Percentiles rank a stretch among this genome's conserved stretches.
phyloP scores from a whole-genome alignment of 2,888 invertebrate species.

The Vandiemenella viatica region DNA sequence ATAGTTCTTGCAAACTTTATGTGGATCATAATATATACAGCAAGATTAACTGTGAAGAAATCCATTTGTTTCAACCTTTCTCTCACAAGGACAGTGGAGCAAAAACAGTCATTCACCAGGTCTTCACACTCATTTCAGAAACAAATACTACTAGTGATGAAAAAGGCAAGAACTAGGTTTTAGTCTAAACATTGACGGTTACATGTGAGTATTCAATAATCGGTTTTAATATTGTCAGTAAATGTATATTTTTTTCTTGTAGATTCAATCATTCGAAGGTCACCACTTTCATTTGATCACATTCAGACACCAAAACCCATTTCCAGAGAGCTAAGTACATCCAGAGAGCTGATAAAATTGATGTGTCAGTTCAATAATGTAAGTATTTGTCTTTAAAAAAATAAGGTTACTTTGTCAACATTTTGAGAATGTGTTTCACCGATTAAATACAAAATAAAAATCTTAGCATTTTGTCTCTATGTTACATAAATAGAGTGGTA shows the following conservation, averaged over 20 bases:
- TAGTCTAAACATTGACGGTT: no score
- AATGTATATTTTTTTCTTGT: no score
- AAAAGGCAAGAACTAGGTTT: no score
- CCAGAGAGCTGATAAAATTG: slow-evolving; percentile 51
- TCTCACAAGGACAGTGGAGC: slow-evolving; percentile 59
- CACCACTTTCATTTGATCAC: slow-evolving; percentile 57
- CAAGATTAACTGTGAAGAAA: slow-evolving; percentile 52
- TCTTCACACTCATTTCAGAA: slow-evolving; percentile 7
- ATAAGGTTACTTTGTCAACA: neutral
- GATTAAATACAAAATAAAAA: no score
- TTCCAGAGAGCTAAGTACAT: slow-evolving; percentile 52
- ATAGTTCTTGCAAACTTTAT: slow-evolving; percentile 52
- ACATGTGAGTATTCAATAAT: no score
- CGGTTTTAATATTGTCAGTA: no score
- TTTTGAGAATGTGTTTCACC: neutral
- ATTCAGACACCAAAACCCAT: slow-evolving; percentile 46
- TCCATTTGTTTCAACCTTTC: slow-evolving; percentile 59
- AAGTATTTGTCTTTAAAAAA: slow-evolving; percentile 3
- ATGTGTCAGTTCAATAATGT: slow-evolving; percentile 43
- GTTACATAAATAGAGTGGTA: no score
- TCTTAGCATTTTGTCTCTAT: no score
- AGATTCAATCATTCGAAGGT: slow-evolving; percentile 38
- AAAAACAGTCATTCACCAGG: slow-evolving; percentile 35
- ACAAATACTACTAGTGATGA: neutral
- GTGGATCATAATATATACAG: slow-evolving; percentile 65